Evolutionary conservation across 2,888 invertebrate species (phyloP).

Genomic region (Caenorhabditis macrosperma): DNA sequence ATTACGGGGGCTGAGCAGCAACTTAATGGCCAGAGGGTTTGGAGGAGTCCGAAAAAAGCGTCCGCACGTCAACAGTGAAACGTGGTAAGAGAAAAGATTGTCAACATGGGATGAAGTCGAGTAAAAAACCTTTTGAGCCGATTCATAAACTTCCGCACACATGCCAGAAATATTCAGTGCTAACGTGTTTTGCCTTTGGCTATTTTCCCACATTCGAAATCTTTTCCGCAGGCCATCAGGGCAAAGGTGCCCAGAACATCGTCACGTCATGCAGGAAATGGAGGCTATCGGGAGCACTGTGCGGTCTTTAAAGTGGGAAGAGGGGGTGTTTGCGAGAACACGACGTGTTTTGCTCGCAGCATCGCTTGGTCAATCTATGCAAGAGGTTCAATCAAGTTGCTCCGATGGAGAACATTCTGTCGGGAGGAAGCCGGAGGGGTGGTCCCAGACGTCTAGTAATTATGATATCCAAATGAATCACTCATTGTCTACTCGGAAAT

Average conservation of each 20-base stretch:
- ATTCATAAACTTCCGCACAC: conserved; percentile 36
- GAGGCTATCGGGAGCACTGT: not conserved
- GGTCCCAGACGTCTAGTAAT: conserved; percentile 6
- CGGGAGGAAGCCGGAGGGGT: not conserved
- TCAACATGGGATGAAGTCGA: conserved; percentile 16
- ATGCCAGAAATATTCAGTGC: conserved; percentile 34
- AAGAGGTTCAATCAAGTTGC: not conserved
- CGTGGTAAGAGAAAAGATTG: conserved; percentile 17
- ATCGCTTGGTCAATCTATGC: not conserved
- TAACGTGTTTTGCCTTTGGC: conserved; percentile 50
- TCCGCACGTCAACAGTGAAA: conserved; percentile 2
- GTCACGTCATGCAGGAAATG: conserved; percentile 16
- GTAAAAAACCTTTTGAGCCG: conserved; percentile 44
- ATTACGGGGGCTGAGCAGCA: conserved; percentile 6
- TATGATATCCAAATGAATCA: conserved; percentile 2
- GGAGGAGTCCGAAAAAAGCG: not conserved
- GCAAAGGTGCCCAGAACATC: conserved; percentile 44
- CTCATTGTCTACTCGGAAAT: conserved; percentile 25
- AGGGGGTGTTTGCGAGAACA: not conserved
- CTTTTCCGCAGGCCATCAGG: conserved; percentile 36
- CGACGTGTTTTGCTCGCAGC: not conserved
- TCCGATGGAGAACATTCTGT: not conserved
- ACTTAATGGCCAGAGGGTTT: conserved; percentile 3
- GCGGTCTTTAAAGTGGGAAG: not conserved
- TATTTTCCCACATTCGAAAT: conserved; percentile 59